Evolutionary conservation across 2,888 invertebrate genomes (phyloP).

Genomic region (Brachycybe producta): DNA sequence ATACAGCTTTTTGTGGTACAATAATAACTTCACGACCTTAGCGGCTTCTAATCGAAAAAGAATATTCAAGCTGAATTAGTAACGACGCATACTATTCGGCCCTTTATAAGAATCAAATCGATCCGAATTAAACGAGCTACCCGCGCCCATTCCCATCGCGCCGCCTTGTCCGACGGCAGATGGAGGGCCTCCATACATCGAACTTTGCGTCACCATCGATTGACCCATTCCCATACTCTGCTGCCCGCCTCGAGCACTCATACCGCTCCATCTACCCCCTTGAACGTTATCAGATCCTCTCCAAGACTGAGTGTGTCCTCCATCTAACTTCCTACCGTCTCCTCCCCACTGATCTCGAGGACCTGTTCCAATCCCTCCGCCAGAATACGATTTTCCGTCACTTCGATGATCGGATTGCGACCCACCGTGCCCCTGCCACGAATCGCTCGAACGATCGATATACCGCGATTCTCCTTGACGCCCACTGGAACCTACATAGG

Average conservation of each 20-base stretch:
- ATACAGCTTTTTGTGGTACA: too few relatives aligned
- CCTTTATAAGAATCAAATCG: slow-evolving; percentile 20
- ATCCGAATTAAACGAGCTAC: slow-evolving; percentile 13
- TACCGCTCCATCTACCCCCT: slow-evolving; percentile 17
- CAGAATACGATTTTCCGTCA: slow-evolving; percentile 14
- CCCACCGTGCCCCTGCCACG: not conserved
- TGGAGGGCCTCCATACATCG: too few relatives aligned
- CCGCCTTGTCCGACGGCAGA: not conserved
- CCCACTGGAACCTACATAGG: too few relatives aligned
- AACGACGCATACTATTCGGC: slow-evolving; percentile 17
- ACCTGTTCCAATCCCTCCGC: slow-evolving; percentile 2
- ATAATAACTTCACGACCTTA: too few relatives aligned
- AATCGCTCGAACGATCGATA: not conserved
- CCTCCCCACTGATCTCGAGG: slow-evolving; percentile 11
- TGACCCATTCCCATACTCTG: slow-evolving; percentile 16
- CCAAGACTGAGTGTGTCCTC: slow-evolving; percentile 12
- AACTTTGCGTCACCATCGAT: slow-evolving; percentile 11
- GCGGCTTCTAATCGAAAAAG: too few relatives aligned
- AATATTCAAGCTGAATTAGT: slow-evolving; percentile 5
- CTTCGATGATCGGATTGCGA: slow-evolving; percentile 17
- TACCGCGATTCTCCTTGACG: not conserved
- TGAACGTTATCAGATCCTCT: slow-evolving; percentile 7
- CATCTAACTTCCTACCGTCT: slow-evolving; percentile 15
- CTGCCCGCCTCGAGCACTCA: slow-evolving; percentile 15
- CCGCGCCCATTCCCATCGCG: slow-evolving; percentile 14